A percentile compares a stretch with the other conserved stretches of the same genome.
Evolutionary conservation across 2,888 invertebrate genomes (phyloP).

Genomic region (Reticulitermes lucifugus): DNA sequence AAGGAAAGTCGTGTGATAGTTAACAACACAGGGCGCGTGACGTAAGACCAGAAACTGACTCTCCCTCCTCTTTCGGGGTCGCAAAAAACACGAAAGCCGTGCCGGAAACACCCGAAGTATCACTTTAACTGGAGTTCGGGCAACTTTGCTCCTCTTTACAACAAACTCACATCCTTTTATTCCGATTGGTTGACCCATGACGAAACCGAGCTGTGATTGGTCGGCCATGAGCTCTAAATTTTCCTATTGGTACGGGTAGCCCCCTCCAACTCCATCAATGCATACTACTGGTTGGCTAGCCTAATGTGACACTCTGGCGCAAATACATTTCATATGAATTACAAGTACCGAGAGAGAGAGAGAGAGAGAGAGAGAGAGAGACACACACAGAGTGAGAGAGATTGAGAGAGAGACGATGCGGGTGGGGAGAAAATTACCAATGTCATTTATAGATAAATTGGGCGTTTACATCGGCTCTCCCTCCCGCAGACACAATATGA

Average conservation of each 20-base stretch:
- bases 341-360: slow-evolving; percentile 21
- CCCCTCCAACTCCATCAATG: slow-evolving; percentile 29
- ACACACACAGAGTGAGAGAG: background rate
- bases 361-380: background rate
- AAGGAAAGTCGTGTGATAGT: background rate
- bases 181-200: slow-evolving; percentile 44
- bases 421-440: slow-evolving; percentile 40
- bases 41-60: background rate
- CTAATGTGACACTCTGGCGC: slow-evolving; percentile 38
- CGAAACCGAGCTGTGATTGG: slow-evolving; percentile 45
- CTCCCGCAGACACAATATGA: slow-evolving; percentile 4
- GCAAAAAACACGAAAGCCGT: background rate
- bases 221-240: slow-evolving; percentile 23
- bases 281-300: slow-evolving; percentile 37
- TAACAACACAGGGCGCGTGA: slow-evolving; percentile 6
- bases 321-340: slow-evolving; percentile 37
- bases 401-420: background rate
- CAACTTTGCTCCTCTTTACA: slow-evolving; percentile 18
- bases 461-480: slow-evolving; percentile 27
- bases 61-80: background rate
- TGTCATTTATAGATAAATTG: slow-evolving; percentile 37
- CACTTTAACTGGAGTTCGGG: background rate
- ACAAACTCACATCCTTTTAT: slow-evolving; percentile 19
- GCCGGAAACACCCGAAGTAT: slow-evolving; percentile 39
- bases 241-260: slow-evolving; percentile 25